phyloP scores from a whole-genome alignment of 2,888 invertebrate genomes.

The Chironomus riparius region DNA sequence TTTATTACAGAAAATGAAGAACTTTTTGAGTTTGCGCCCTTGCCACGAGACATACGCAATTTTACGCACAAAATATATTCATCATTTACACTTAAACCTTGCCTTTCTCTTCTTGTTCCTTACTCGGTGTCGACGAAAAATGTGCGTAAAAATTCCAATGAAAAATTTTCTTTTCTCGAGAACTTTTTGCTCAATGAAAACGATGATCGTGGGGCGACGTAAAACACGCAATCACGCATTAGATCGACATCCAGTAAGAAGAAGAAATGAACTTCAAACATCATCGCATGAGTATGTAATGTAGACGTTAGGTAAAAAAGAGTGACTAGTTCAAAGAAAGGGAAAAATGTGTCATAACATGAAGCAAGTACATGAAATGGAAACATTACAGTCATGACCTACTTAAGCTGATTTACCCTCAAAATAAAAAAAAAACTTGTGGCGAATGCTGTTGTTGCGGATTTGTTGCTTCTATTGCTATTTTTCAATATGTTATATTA shows the following conservation, averaged over 20 bases:
- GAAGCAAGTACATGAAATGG: conserved; percentile 12
- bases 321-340: background rate
- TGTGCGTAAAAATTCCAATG: too few relatives aligned
- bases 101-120: too few relatives aligned
- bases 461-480: background rate
- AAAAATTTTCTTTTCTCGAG: too few relatives aligned
- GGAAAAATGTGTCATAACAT: conserved; percentile 24
- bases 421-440: background rate
- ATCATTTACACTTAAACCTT: too few relatives aligned
- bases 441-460: background rate
- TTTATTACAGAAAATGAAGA: background rate
- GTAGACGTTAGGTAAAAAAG: too few relatives aligned
- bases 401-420: conserved; percentile 14
- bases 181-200: too few relatives aligned
- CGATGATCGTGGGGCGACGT: too few relatives aligned
- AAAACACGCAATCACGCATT: too few relatives aligned
- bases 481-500: background rate
- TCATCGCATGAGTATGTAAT: too few relatives aligned
- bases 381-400: conserved; percentile 19
- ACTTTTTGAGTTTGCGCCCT: background rate
- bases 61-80: background rate
- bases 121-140: too few relatives aligned
- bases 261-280: too few relatives aligned
- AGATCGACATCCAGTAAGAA: too few relatives aligned
- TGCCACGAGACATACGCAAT: background rate